Evolutionary conservation across 2,888 invertebrate species (phyloP).

Genomic region (Operophtera brumata): DNA sequence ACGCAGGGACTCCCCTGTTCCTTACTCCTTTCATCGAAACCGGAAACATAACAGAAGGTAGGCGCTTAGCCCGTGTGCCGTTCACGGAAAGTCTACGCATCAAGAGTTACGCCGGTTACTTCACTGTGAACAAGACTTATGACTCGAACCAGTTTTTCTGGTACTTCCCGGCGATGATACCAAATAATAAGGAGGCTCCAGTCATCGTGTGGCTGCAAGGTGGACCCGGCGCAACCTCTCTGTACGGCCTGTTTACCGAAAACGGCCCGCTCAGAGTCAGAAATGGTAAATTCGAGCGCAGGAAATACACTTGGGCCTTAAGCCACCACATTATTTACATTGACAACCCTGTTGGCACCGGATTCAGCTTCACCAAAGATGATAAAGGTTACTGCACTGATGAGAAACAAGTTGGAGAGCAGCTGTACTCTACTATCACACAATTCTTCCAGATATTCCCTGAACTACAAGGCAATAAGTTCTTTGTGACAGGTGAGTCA

Average conservation of each 20-base stretch:
- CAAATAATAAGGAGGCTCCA: constrained; percentile 80
- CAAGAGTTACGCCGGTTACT: constrained; percentile 88
- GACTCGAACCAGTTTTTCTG: constrained; percentile 95
- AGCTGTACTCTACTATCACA: constrained; percentile 86
- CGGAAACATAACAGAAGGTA: constrained; percentile 85
- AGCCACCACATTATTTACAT: constrained; percentile 92
- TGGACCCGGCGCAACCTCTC: constrained; percentile 90
- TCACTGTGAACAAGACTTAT: constrained; percentile 89
- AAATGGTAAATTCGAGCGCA: constrained; percentile 69
- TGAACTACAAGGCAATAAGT: constrained; percentile 86
- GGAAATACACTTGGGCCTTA: constrained; percentile 89
- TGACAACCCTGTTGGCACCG: constrained; percentile 96
- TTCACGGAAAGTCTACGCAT: constrained; percentile 81
- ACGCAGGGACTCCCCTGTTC: constrained; percentile 83
- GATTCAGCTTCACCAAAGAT: constrained; percentile 92
- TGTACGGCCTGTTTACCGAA: constrained; percentile 91
- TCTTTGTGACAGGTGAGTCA: constrained; percentile 94
- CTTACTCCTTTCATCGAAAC: constrained; percentile 87
- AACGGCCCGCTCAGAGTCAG: constrained; percentile 85
- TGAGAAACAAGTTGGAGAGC: constrained; percentile 89
- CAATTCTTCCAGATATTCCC: constrained; percentile 94
- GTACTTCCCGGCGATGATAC: constrained; percentile 90
- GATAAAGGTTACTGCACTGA: constrained; percentile 89
- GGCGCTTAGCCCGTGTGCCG: constrained; percentile 76
- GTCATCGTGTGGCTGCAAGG: constrained; percentile 93